Percentiles rank a stretch among this genome's conserved stretches.
These are phyloP conservation scores for Turnix velox DNA, from an alignment of 2,113 vertebrate genomes.

Conservation along the genomic window DNA sequence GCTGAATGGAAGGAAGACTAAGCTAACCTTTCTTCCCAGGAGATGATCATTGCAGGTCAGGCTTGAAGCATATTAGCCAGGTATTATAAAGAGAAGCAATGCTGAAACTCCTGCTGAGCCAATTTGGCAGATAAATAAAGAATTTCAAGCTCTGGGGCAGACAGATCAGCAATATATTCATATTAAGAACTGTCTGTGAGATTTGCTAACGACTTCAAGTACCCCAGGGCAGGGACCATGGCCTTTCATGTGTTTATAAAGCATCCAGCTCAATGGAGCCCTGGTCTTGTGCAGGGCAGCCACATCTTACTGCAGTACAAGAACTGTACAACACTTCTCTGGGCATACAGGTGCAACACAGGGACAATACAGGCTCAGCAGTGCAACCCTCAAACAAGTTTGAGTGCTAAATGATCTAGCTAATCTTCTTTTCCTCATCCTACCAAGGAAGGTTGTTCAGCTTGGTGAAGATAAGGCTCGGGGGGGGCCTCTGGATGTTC, in stretches of 20 bases:
- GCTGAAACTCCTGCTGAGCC: conserved; percentile 57
- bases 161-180: conserved; percentile 54
- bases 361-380: neutral
- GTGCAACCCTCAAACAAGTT: neutral
- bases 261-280: neutral
- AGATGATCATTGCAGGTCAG: conserved; percentile 44
- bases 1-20: conserved; percentile 21
- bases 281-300: neutral
- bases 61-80: conserved; percentile 20
- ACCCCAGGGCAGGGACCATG: neutral
- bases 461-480: too few relatives aligned
- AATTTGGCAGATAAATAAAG: conserved; percentile 61
- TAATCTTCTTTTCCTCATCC: neutral
- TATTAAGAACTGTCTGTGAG: conserved; percentile 59
- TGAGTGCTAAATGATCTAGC: neutral
- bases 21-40: conserved; percentile 40
- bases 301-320: neutral
- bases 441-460: neutral
- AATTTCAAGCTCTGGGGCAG: conserved; percentile 62
- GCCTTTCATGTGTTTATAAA: conserved; percentile 18
- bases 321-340: neutral
- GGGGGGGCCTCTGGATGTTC: too few relatives aligned
- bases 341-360: neutral
- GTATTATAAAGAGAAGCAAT: conserved; percentile 36
- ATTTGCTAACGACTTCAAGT: conserved; percentile 31